Conservation (phyloP, 2,113 vertebrate genomes). For the Corvus hawaiiensis region DNA sequence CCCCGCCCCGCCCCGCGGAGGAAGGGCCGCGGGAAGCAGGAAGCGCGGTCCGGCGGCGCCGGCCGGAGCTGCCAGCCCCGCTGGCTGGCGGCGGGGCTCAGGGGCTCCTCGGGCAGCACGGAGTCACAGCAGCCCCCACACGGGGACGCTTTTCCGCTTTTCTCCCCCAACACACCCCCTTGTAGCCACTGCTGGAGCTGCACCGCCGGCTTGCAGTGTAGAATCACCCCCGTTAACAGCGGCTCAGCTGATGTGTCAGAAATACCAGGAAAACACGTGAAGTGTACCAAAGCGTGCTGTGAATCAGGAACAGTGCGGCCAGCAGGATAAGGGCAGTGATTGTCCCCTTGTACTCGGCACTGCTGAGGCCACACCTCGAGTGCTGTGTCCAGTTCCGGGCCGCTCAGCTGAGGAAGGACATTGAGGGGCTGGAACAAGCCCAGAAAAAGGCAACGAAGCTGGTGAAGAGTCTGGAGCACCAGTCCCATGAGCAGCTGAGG, state of each 20-base stretch:
- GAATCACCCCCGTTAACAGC: rapidly evolving
- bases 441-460: neutral
- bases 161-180: rapidly evolving
- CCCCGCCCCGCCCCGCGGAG: neutral
- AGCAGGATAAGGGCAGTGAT: neutral
- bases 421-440: rapidly evolving
- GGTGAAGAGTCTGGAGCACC: neutral
- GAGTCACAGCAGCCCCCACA: rapidly evolving
- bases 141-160: neutral
- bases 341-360: rapidly evolving
- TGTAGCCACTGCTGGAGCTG: rapidly evolving
- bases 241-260: no score
- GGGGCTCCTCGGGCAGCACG: rapidly evolving
- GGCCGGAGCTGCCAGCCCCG: neutral
- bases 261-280: rapidly evolving
- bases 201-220: neutral
- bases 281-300: no score
- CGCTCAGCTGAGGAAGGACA: rapidly evolving
- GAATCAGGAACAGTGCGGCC: no score
- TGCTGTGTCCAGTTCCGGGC: neutral
- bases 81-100: rapidly evolving
- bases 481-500: no score
- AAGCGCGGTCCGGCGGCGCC: rapidly evolving
- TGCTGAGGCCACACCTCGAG: neutral
- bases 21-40: neutral